Conservation (phyloP, 2,888 invertebrate species). For the Apodemia zela region DNA sequence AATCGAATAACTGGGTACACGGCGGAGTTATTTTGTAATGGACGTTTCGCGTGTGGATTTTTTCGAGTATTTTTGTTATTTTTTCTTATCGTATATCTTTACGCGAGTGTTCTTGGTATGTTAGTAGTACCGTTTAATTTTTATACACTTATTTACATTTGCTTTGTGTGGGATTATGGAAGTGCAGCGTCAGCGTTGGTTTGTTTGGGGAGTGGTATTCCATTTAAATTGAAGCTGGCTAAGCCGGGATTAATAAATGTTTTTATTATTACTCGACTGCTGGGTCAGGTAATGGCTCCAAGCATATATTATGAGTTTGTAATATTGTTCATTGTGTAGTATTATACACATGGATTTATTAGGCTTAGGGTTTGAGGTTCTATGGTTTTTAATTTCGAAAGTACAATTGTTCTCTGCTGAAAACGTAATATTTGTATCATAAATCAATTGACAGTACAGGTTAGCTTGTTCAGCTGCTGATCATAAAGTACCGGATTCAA, state of each 20-base stretch:
- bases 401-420: too few species aligned
- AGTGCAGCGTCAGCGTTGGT: not conserved
- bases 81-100: slow-evolving; percentile 35
- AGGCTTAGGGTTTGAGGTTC: too few species aligned
- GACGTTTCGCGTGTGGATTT: slow-evolving; percentile 65
- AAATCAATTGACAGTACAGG: too few species aligned
- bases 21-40: slow-evolving; percentile 72
- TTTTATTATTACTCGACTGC: not conserved
- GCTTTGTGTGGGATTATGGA: not conserved
- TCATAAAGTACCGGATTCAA: too few species aligned
- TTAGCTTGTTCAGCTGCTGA: too few species aligned
- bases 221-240: not conserved
- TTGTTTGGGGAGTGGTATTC: not conserved
- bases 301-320: too few species aligned
- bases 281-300: too few species aligned
- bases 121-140: slow-evolving; percentile 29
- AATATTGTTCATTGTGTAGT: too few species aligned
- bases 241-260: not conserved
- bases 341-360: too few species aligned
- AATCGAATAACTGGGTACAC: slow-evolving; percentile 74
- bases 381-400: too few species aligned
- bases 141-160: slow-evolving; percentile 22
- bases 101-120: slow-evolving; percentile 19
- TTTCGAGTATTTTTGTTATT: slow-evolving; percentile 30
- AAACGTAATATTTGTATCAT: too few species aligned